Base-by-base conservation (phyloP, 2,888 invertebrate species). In the Coremacera marginata region DNA sequence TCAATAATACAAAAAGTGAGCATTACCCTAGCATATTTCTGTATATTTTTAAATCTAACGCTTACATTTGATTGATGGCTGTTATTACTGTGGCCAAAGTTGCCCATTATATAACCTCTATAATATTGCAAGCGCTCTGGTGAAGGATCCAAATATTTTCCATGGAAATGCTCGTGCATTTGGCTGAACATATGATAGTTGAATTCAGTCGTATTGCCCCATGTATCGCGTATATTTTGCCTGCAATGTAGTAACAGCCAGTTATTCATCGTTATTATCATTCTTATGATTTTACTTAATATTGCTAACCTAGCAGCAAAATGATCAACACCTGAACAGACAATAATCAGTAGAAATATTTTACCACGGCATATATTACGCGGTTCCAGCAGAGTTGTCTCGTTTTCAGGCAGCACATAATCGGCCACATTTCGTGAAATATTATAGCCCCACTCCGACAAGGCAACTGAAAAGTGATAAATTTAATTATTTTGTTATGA, bases 251-350 rank as follows among this genome's bases (percentile, higher is more conserved):
- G 44, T 5, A 22, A 72, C 27, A 16, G 31, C 31, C 3, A 31
- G 5, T 63, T 63, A 25, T 27, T 9, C 31, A 51, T 34, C 25
- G 27, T 57, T 9, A 52, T 14, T n/a, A 55, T 52, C 19, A 31
- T 5, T 8, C 5, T 27, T n/a, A 22, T 25, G 25, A 44, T 31
- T n/a, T n/a, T n/a, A n/a, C n/a, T n/a, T n/a, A n/a, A n/a, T 71
- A 55, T 49, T 57, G 37, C 83, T 77, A 75, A 87, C 86, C 96
- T 90, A 57, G 92, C 91, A 49, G 92, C 92, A 81, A 93, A 92
- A 88, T 96, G 94, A 0, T 88, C 87, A 0, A 95, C 93, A 0
- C 94, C 92, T 0, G 96, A 95, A 84, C 94, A 94, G 0, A 96
- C 94, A 27, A 95, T 91, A 78, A 96, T 93, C 7, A 96, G 89